These are phyloP conservation scores for Carlito syrichta DNA, from an alignment of 2,113 vertebrate species.

Conservation along the genomic window DNA sequence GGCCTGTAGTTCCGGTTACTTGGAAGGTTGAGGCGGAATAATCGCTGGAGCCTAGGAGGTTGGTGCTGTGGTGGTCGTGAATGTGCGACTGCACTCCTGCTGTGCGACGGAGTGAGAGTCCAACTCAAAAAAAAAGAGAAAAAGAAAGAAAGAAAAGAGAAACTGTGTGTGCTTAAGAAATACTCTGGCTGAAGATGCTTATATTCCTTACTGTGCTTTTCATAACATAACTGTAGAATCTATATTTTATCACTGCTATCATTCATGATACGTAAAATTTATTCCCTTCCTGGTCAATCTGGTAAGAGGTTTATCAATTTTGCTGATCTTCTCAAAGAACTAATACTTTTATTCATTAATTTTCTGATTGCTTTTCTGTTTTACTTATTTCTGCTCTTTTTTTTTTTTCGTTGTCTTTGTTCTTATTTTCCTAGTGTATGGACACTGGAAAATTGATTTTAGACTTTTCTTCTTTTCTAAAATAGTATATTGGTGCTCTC, in stretches of 20 bases:
- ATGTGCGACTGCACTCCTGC: too few species aligned
- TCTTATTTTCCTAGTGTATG: background rate
- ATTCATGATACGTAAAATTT: background rate
- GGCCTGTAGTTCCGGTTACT: too few species aligned
- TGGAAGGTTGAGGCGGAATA: too few species aligned
- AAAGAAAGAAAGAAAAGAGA: too few species aligned
- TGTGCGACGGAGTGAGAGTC: too few species aligned
- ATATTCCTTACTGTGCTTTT: background rate
- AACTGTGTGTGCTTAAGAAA: too few species aligned
- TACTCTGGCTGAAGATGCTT: background rate
- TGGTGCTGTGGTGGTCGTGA: too few species aligned
- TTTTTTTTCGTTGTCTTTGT: background rate
- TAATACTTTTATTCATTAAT: background rate
- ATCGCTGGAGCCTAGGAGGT: too few species aligned
- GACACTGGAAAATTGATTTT: background rate
- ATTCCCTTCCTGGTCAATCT: background rate
- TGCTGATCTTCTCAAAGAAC: background rate
- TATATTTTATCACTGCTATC: background rate
- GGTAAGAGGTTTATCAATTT: background rate
- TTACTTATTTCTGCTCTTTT: background rate
- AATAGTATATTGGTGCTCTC: background rate
- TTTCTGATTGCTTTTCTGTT: background rate
- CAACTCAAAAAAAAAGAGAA: too few species aligned
- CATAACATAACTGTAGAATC: background rate
- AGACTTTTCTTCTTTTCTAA: background rate